Conservation (phyloP, 2,113 vertebrate species). For the Chionis minor region DNA sequence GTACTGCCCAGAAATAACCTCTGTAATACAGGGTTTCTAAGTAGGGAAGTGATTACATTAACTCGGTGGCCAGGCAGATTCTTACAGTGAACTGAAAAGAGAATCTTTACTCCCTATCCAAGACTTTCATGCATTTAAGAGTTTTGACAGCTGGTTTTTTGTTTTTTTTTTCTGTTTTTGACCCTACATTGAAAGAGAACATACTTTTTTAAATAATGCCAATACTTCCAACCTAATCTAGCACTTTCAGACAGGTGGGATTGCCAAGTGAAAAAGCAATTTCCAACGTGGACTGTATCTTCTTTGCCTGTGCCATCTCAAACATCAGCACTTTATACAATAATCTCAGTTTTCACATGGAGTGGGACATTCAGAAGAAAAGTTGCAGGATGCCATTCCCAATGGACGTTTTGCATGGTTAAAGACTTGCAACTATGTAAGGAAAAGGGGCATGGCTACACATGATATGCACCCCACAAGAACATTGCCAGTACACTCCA, state of each 20-base stretch:
- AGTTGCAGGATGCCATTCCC: not conserved
- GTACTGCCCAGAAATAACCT: not conserved
- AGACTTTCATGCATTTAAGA: not conserved
- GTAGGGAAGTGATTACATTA: not conserved
- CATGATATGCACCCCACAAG: not conserved
- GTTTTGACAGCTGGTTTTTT: not conserved
- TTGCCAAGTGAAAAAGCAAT: not conserved
- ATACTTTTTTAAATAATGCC: not conserved
- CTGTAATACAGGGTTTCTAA: not conserved
- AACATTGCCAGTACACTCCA: not conserved
- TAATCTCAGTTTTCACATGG: not conserved
- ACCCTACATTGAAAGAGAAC: not conserved
- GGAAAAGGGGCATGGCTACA: not conserved
- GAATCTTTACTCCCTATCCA: not conserved
- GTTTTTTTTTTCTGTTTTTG: not conserved
- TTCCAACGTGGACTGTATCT: not conserved
- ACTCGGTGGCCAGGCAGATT: not conserved
- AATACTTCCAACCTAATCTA: not conserved
- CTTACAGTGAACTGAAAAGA: not conserved
- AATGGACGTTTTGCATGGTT: no score
- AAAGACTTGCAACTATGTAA: not conserved
- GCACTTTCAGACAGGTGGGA: not conserved
- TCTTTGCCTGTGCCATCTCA: not conserved
- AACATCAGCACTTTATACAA: not conserved
- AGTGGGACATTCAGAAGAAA: not conserved